These are phyloP conservation scores for Anthoscopus minutus DNA, from an alignment of 2,113 vertebrate species.

Conservation along the genomic window DNA sequence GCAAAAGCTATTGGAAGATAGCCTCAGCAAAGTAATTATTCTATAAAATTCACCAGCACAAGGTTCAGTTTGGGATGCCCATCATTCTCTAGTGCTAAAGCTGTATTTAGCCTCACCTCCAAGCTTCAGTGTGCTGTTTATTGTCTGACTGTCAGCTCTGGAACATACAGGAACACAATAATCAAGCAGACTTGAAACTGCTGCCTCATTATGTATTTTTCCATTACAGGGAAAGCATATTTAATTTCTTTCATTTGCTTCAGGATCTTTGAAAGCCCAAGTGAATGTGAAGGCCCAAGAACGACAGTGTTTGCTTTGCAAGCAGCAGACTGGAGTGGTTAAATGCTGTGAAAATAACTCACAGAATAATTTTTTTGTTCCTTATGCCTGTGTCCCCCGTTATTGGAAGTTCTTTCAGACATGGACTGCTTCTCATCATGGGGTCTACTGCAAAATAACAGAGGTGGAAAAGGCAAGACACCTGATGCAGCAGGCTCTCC, in stretches of 20 bases:
- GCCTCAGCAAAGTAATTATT: background rate
- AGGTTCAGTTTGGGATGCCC: background rate
- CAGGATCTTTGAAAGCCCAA: background rate
- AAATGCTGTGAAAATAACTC: background rate
- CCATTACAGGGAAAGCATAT: background rate
- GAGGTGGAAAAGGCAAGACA: background rate
- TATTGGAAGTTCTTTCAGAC: background rate
- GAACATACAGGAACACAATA: background rate
- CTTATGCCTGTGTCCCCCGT: background rate
- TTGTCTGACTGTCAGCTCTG: background rate
- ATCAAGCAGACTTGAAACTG: background rate
- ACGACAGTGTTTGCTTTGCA: background rate
- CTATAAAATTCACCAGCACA: background rate
- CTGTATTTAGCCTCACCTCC: background rate
- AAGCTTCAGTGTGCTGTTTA: background rate
- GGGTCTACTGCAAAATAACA: background rate
- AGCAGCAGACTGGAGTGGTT: background rate
- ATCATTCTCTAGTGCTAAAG: background rate
- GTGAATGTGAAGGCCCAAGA: background rate
- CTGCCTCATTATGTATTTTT: background rate
- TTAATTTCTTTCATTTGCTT: background rate
- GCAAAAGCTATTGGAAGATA: background rate
- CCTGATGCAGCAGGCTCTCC: background rate
- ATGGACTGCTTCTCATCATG: background rate
- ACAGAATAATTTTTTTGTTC: background rate